Conservation (phyloP, 2,797 vertebrate genomes). For the Anolis apletophallus region DNA sequence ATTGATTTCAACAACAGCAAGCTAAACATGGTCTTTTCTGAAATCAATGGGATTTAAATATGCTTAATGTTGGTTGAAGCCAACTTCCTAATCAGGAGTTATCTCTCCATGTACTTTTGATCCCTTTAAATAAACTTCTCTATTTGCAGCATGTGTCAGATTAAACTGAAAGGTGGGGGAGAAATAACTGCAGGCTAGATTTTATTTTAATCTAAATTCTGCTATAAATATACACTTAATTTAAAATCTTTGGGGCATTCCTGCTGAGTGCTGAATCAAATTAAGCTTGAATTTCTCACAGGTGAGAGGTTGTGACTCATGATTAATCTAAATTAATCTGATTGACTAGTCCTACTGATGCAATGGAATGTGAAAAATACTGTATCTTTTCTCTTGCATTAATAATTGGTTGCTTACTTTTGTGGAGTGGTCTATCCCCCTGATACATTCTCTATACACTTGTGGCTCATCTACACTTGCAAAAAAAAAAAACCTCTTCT, state of each 20-base stretch:
- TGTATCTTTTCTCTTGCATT: slow-evolving; percentile 52
- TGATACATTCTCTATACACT: slow-evolving; percentile 2
- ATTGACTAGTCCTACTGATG: slow-evolving; percentile 57
- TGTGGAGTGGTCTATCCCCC: slow-evolving; percentile 34
- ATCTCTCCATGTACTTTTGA: slow-evolving; percentile 35
- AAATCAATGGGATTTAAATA: slow-evolving; percentile 34
- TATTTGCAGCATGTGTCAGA: slow-evolving; percentile 46
- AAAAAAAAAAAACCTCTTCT: no score
- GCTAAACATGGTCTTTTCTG: background rate
- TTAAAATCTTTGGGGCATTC: slow-evolving; percentile 51
- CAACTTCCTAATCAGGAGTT: background rate
- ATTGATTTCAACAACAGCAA: slow-evolving; percentile 23
- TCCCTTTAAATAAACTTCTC: slow-evolving; percentile 49
- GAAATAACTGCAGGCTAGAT: slow-evolving; percentile 8
- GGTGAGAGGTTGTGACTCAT: slow-evolving; percentile 62
- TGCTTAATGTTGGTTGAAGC: slow-evolving; percentile 4
- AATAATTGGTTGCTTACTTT: slow-evolving; percentile 60
- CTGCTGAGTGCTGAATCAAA: slow-evolving; percentile 60
- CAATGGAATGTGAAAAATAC: slow-evolving; percentile 45
- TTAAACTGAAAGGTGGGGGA: slow-evolving; percentile 21
- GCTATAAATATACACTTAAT: slow-evolving; percentile 47
- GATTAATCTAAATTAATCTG: slow-evolving; percentile 65
- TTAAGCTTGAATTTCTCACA: slow-evolving; percentile 61
- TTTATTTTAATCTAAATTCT: slow-evolving; percentile 53
- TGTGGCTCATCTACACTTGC: no score